Conservation (phyloP, 2,888 invertebrate genomes). For the Pseudococcus jackbeardsleyi region DNA sequence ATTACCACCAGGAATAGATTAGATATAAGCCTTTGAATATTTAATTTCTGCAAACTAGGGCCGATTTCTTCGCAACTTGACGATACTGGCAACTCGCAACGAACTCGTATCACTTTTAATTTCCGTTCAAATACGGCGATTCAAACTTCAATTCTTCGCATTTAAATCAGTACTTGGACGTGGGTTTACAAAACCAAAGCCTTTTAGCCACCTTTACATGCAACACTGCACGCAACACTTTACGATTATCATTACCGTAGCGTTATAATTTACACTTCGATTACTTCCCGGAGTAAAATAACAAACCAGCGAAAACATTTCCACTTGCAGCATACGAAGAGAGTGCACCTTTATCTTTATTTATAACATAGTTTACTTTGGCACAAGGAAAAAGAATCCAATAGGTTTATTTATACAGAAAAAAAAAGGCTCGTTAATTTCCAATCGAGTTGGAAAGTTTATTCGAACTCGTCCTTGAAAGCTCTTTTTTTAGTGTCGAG, state of each 20-base stretch:
- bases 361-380: not conserved
- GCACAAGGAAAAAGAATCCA: not conserved
- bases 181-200: too few species aligned
- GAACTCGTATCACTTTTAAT: constrained; percentile 4
- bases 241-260: not conserved
- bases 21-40: not conserved
- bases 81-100: not conserved
- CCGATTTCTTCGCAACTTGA: not conserved
- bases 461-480: not conserved
- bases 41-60: not conserved
- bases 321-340: not conserved
- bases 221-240: not conserved
- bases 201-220: not conserved
- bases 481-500: not conserved
- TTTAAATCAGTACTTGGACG: not conserved
- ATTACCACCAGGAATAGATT: not conserved
- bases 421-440: not conserved
- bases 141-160: not conserved
- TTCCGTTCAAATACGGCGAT: not conserved
- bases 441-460: constrained; percentile 6
- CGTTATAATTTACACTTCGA: constrained; percentile 12
- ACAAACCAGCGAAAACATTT: not conserved
- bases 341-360: not conserved
- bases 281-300: not conserved
- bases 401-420: not conserved